Evolutionary conservation across 2,888 invertebrate species (phyloP).

Genomic region (Cosmia trapezina): DNA sequence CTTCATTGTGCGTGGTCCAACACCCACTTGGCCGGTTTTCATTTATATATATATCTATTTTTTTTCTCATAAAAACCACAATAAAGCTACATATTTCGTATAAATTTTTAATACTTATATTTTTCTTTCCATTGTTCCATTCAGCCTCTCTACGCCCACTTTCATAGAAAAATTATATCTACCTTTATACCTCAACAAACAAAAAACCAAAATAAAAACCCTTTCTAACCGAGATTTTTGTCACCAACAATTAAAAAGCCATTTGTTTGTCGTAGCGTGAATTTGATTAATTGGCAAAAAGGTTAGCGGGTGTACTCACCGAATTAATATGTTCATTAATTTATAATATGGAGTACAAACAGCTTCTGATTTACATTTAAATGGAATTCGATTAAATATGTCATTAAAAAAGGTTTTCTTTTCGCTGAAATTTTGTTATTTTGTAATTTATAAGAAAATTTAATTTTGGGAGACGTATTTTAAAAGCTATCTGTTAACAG

Average conservation of each 20-base stretch:
- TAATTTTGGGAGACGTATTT: background rate
- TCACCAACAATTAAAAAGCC: conserved; percentile 63
- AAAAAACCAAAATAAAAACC: conserved; percentile 36
- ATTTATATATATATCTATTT: background rate
- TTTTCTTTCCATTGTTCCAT: background rate
- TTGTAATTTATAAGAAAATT: conserved; percentile 1
- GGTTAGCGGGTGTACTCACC: conserved; percentile 52
- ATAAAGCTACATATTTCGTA: background rate
- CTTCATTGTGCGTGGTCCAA: too few relatives aligned
- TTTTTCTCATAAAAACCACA: background rate
- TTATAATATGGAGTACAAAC: conserved; percentile 57
- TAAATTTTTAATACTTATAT: accelerated
- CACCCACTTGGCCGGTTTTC: background rate
- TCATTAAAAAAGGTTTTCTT: conserved; percentile 17
- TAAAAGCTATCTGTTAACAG: background rate
- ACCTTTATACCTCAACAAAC: conserved; percentile 13
- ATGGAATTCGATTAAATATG: conserved; percentile 50
- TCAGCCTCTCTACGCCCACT: background rate
- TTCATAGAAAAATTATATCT: conserved; percentile 21
- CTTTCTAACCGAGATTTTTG: conserved; percentile 47
- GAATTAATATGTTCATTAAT: conserved; percentile 65
- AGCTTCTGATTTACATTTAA: conserved; percentile 58
- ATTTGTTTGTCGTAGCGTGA: conserved; percentile 63
- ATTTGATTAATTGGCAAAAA: conserved; percentile 65
- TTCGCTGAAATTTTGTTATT: background rate